A percentile compares a stretch with the other conserved stretches of the same genome.
Conservation (phyloP, 2,888 invertebrate genomes). For the Bombylius major region DNA sequence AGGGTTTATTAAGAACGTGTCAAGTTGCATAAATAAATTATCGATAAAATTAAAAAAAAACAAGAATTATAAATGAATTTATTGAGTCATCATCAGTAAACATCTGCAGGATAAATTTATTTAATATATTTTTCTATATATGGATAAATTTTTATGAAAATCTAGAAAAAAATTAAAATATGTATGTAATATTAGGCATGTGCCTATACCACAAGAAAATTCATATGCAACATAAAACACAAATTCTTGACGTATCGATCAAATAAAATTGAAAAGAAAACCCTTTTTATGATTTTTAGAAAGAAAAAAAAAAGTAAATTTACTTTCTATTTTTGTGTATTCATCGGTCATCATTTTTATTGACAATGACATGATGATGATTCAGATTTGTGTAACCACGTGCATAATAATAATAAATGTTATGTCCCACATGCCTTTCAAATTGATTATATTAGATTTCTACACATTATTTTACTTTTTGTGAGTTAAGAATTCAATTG, state of each 20-base stretch:
- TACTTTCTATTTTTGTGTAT: neutral
- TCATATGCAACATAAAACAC: too few relatives aligned
- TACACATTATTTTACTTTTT: too few relatives aligned
- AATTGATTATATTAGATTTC: slow-evolving; percentile 1
- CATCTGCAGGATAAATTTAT: slow-evolving; percentile 1
- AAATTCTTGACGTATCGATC: too few relatives aligned
- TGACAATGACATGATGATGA: neutral
- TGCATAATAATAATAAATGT: neutral
- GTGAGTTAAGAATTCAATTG: neutral
- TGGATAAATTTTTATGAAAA: neutral
- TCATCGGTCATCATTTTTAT: neutral
- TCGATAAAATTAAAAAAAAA: neutral
- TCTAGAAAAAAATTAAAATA: neutral
- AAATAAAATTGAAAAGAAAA: neutral
- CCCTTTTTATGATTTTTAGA: neutral
- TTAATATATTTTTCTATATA: neutral
- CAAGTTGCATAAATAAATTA: slow-evolving; percentile 6
- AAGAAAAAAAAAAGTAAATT: neutral
- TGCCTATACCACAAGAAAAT: neutral
- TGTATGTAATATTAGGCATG: neutral
- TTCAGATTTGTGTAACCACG: slow-evolving; percentile 2
- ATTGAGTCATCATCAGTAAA: slow-evolving; percentile 6
- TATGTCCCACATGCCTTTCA: slow-evolving; percentile 4
- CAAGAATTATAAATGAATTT: neutral
- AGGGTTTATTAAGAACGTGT: neutral